Evolutionary conservation across 2,797 vertebrate species (phyloP).

Genomic region (Bradypus variegatus): DNA sequence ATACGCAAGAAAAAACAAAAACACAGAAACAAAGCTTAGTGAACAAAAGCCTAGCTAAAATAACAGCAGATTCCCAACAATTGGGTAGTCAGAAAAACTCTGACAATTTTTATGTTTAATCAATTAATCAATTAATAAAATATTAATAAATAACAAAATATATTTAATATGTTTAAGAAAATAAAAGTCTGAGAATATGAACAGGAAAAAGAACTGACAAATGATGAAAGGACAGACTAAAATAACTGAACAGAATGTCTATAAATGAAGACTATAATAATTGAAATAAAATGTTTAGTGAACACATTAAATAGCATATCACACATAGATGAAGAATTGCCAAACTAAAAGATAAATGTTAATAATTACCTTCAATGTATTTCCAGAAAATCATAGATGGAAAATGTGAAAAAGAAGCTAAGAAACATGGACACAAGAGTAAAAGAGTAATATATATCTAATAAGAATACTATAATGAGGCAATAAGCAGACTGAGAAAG

Average conservation of each 20-base stretch:
- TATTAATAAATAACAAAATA: no score
- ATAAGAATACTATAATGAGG: neutral
- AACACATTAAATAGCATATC: neutral
- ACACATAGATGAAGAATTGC: neutral
- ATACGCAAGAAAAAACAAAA: neutral
- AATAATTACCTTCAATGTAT: neutral
- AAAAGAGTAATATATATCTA: neutral
- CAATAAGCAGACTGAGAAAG: neutral
- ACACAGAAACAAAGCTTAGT: neutral
- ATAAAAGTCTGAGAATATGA: neutral
- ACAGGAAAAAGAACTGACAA: neutral
- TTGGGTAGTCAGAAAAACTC: neutral
- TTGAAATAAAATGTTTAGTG: neutral
- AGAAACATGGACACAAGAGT: neutral
- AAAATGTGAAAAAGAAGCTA: neutral
- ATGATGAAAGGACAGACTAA: neutral
- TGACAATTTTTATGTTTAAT: neutral
- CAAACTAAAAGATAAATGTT: neutral
- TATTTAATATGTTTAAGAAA: neutral
- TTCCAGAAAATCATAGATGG: neutral
- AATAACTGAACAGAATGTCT: neutral
- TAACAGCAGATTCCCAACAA: neutral
- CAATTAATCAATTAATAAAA: no score
- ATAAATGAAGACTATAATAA: neutral
- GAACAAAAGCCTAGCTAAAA: neutral